phyloP scores from a whole-genome alignment of 2,797 vertebrate genomes.

The Hipposideros larvatus region DNA sequence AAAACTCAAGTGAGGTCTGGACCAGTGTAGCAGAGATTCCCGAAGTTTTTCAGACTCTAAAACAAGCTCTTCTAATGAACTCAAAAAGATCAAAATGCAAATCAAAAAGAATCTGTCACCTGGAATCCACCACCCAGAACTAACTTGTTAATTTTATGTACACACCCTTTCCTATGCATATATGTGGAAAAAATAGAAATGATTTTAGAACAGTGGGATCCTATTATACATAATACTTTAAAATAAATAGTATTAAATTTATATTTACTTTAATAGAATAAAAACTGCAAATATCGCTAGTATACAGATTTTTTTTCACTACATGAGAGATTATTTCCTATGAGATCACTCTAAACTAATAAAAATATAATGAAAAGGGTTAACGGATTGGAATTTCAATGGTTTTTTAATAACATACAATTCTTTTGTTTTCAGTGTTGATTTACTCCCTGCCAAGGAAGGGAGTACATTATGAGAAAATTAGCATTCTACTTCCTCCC shows the following conservation, averaged over 20 bases:
- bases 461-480: neutral
- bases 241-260: neutral
- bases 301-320: neutral
- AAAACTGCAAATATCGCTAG: neutral
- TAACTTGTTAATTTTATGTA: neutral
- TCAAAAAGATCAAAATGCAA: neutral
- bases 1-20: neutral
- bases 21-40: neutral
- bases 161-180: too few relatives aligned
- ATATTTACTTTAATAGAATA: neutral
- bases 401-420: neutral
- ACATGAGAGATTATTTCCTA: neutral
- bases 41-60: neutral
- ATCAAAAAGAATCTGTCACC: neutral
- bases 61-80: neutral
- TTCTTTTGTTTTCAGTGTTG: neutral
- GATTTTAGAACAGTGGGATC: neutral
- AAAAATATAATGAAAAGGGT: neutral
- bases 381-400: neutral
- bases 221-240: neutral
- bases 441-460: neutral
- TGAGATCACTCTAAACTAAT: neutral
- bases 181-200: neutral
- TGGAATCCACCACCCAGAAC: neutral
- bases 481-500: neutral